Base-by-base conservation (phyloP, 2,113 vertebrate species). In the Setophaga kirtlandii region DNA sequence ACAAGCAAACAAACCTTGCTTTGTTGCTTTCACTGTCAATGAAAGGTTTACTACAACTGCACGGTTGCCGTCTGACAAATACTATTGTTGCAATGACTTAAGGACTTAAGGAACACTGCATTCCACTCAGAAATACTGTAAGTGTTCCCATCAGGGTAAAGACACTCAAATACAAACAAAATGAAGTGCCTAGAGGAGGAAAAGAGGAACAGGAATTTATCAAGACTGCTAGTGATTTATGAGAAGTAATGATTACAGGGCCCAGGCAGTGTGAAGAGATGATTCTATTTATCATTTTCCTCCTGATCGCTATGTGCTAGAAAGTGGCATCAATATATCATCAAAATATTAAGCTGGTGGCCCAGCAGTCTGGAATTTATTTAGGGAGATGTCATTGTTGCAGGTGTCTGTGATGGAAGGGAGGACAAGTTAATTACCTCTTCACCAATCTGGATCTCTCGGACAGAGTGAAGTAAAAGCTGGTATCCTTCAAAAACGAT, bases 401-500 rank as follows among this genome's bases (percentile, higher is more conserved):
- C 95, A 97, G 97, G 93, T 96, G 93, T 94, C 83, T 92, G 12
- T 90, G 91, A 92, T 23, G 49, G 83, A 95, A 93, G 67, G 92
- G 76, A 94, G 71, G 89, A 90, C 90, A 96, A 87, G 64, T 91
- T 97, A 93, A 97, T 97, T 98, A 99, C 99, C 99, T 99, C 99
- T 91, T 99, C 99, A 74, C 97, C 96, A 42, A 96, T 96, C 92
- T 96, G 95, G 73, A 99, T 98, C 78, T 99, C 98, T 65, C 76
- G 98, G 79, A 99, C 92, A 5, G 99, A 98, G 75, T 98, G 98
- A 67, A 99, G 98, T 39, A 98, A 97, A 92, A 99, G 98, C 60
- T 97, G 98, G 73, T 95, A 98, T 82, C 99, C 99, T 41, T 99
- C 98, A 97, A 99, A 99, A 96, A 99, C 91, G 50, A 99, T 98